Conservation (phyloP, 2,113 vertebrate species). For the Microcebus jonahi region DNA sequence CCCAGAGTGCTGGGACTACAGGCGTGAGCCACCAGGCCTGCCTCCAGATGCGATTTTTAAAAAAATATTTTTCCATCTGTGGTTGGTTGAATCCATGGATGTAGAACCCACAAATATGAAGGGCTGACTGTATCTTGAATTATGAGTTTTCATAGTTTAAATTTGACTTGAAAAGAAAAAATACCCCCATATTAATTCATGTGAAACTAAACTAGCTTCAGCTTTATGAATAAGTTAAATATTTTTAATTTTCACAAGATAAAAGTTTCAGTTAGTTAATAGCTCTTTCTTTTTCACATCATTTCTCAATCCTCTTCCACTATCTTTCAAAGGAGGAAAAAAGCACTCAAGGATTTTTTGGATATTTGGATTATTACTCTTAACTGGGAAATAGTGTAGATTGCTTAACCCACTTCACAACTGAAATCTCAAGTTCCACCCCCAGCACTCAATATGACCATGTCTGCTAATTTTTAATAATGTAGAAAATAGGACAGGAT, state of each 20-base stretch:
- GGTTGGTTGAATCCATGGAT: not conserved
- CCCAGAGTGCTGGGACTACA: too few relatives aligned
- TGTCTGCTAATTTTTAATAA: too few relatives aligned
- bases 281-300: not conserved
- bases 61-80: not conserved
- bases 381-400: too few relatives aligned
- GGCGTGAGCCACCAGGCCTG: too few relatives aligned
- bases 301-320: not conserved
- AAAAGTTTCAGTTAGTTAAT: not conserved
- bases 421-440: too few relatives aligned
- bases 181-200: not conserved
- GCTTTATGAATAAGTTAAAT: constrained; percentile 11
- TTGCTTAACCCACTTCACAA: too few relatives aligned
- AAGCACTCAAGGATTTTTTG: too few relatives aligned
- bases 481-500: too few relatives aligned
- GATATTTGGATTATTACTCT: too few relatives aligned
- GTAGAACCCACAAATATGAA: not conserved
- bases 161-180: constrained; percentile 52
- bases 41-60: not conserved
- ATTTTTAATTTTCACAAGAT: constrained; percentile 39
- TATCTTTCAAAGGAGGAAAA: not conserved
- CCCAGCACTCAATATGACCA: too few relatives aligned
- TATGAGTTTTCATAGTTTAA: constrained; percentile 37
- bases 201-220: constrained; percentile 42
- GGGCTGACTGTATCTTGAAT: not conserved